Evolutionary conservation across 2,888 invertebrate species (phyloP), one percentile per base, ranked within the genome.

Genomic region (Thalpophila matura): DNA sequence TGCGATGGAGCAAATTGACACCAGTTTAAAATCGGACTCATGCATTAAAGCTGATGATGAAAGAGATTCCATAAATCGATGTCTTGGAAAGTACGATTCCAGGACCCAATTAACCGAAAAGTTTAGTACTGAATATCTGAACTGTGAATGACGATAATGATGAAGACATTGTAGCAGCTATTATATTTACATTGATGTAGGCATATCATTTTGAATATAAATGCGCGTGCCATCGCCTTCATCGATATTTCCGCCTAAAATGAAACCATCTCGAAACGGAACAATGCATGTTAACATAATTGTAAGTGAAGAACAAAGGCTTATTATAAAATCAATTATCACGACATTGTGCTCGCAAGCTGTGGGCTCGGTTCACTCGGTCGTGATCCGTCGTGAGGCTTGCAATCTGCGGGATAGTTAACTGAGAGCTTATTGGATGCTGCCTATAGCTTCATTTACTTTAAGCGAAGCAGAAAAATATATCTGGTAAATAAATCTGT

Each of bases 271-370:
- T 65, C 43, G 27, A 63, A 62, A 66, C 43, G 62, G 70, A 69
- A 75, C 77, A 67, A 77, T 81, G 57, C 63, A 61, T 61, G 63
- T 73, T 73, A 61, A 78, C 60, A 68, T 68, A 63, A 69, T 71
- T 62, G 59, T 53, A 66, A 60, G 55, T 40, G 29, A 64, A 70
- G 74, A 63, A 82, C 75, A 82, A 78, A 71, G 79, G 45, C 60
- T 77, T 63, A 82, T 81, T 83, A 79, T 77, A 77, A 78, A 79
- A 82, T 79, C 76, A 78, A 79, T 81, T 77, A 81, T 69, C 56
- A 59, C 45, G 69, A 79, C 79, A 72, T 60, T 74, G 72, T 62
- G 51, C 57, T 62, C 22, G 72, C 51, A 29, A 56, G 38, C 38
- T n/a, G n/a, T n/a, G n/a, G 24, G 24, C n/a, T 14, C 20, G 35